Base-by-base conservation (phyloP, 92 coral and sea anemone species). In the Nematostella vectensis region DNA sequence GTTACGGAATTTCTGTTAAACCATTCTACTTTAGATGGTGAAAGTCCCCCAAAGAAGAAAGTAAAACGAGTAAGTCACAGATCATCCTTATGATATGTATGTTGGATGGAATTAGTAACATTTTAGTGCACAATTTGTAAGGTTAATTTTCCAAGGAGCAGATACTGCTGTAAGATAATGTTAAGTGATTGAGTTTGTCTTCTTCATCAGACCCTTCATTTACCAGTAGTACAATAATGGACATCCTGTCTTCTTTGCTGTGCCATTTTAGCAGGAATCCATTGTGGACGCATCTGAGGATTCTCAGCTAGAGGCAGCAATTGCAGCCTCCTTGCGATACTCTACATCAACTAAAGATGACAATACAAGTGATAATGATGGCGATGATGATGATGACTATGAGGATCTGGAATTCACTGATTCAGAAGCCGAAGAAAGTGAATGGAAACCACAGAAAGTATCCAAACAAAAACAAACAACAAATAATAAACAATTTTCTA, bases 221-320 rank as follows among this genome's bases (percentile, higher is more conserved):
- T n/a, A n/a, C n/a, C n/a, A n/a, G n/a, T n/a, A n/a, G n/a, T n/a
- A n/a, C n/a, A n/a, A n/a, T n/a, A n/a, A n/a, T n/a, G n/a, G n/a
- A n/a, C n/a, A n/a, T n/a, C n/a, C n/a, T n/a, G n/a, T n/a, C n/a
- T n/a, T n/a, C n/a, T n/a, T n/a, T n/a, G n/a, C n/a, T n/a, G n/a
- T n/a, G n/a, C n/a, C n/a, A n/a, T n/a, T n/a, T 16, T 50, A 25
- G 23, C 30, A 91, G 98, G 87, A 91, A 43, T 87, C 96, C 11
- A 82, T 91, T 44, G 83, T 91, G 27, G 98, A 91, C 70, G 98
- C 98, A 18, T 91, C 98, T 12, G 98, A 91, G 49, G 96, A 91
- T 48, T 91, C 98, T 12, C 98, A 91, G 65, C 71, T 91, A 30
- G 95, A 88, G 56, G 98, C 98, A 10, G 98, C 98, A 2, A 91